These are phyloP conservation scores for Pollachius pollachius DNA, from an alignment of 2,113 vertebrate species.

Conservation along the genomic window DNA sequence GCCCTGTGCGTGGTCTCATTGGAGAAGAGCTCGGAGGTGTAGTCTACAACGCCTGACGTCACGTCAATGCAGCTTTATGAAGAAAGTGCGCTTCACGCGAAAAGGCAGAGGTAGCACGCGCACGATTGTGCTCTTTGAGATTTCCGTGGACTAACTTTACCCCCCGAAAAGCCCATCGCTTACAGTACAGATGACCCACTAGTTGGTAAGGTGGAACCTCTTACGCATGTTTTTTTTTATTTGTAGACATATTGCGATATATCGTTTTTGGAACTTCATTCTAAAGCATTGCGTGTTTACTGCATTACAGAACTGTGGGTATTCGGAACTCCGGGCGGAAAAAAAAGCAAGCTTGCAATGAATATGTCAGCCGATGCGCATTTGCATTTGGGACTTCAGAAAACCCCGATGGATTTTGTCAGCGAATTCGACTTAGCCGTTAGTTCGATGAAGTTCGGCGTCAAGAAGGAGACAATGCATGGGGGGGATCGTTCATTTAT, in stretches of 20 bases:
- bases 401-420: constrained; percentile 91
- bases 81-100: constrained; percentile 64
- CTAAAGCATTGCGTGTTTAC: constrained; percentile 22
- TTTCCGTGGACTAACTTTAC: constrained; percentile 13
- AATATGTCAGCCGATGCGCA: constrained; percentile 87
- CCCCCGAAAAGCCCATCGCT: not conserved
- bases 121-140: constrained; percentile 20
- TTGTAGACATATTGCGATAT: constrained; percentile 11
- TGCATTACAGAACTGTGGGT: constrained; percentile 48
- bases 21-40: constrained; percentile 57
- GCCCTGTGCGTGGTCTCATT: constrained; percentile 48
- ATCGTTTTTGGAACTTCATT: constrained; percentile 36
- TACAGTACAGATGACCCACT: constrained; percentile 11
- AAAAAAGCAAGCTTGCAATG: not conserved
- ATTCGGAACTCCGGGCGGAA: constrained; percentile 31
- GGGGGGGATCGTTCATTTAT: constrained; percentile 86
- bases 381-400: constrained; percentile 83
- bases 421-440: constrained; percentile 81
- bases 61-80: constrained; percentile 63
- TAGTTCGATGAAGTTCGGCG: constrained; percentile 95
- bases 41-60: constrained; percentile 64
- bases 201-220: constrained; percentile 10
- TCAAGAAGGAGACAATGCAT: constrained; percentile 92
- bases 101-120: constrained; percentile 45
- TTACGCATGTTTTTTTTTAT: not conserved